Conservation (phyloP, 2,797 vertebrate species). For the Nothura maculosa region DNA sequence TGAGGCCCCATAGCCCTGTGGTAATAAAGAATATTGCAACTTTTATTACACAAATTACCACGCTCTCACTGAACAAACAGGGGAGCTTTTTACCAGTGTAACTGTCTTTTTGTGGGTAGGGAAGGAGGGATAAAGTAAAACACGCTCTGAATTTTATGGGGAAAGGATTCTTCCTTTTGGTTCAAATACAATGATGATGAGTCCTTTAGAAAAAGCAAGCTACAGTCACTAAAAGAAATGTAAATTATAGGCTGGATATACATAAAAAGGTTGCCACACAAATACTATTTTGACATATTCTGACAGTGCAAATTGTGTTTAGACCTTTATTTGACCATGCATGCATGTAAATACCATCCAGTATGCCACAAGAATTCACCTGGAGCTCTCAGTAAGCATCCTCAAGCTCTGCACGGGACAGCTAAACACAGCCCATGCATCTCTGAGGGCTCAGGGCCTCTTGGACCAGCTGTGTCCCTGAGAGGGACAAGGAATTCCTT, state of each 20-base stretch:
- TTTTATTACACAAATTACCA: not conserved
- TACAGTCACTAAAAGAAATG: not conserved
- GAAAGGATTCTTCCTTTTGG: not conserved
- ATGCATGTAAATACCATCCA: not conserved
- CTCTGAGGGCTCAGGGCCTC: constrained; percentile 64
- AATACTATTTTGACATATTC: not conserved
- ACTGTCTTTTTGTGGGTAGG: not conserved
- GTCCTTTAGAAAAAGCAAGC: not conserved
- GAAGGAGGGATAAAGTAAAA: not conserved
- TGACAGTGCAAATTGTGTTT: not conserved
- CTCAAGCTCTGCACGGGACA: constrained; percentile 19
- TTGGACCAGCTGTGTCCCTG: constrained; percentile 64
- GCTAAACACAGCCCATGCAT: constrained; percentile 49
- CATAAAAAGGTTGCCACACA: not conserved
- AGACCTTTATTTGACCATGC: not conserved
- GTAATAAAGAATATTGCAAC: not conserved
- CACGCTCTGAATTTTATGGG: not conserved
- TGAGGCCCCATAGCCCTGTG: not conserved
- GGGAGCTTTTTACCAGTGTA: not conserved
- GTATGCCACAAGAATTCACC: not conserved
- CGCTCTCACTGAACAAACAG: not conserved
- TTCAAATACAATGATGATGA: not conserved
- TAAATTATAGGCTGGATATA: not conserved
- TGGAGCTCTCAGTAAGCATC: constrained; percentile 32
- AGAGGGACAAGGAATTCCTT: constrained; percentile 74